Evolutionary conservation across 2,888 invertebrate species (phyloP).

Genomic region (Megalurothrips usitatus): DNA sequence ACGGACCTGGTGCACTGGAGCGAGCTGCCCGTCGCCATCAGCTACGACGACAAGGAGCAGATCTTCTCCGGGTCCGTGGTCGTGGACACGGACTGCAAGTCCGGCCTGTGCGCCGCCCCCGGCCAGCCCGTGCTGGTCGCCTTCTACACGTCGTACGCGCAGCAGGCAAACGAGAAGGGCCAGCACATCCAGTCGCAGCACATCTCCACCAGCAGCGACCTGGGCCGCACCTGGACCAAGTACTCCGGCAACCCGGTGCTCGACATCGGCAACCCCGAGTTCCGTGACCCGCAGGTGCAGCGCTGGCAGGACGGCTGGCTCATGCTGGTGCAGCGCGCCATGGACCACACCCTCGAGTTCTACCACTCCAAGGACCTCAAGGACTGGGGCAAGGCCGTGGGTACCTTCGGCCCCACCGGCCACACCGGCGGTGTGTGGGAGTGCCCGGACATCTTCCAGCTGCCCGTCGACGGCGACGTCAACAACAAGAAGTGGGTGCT

Average conservation of each 20-base stretch:
- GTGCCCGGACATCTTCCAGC: conserved; percentile 52
- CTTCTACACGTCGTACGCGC: conserved; percentile 14
- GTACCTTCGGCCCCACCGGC: conserved; percentile 47
- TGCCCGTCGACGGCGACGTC: conserved; percentile 38
- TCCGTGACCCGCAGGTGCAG: conserved; percentile 53
- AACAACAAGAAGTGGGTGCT: conserved; percentile 43
- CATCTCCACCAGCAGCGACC: conserved; percentile 44
- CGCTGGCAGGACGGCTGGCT: conserved; percentile 49
- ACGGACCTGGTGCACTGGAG: conserved; percentile 50
- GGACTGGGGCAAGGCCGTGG: conserved; percentile 44
- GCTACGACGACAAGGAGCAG: conserved; percentile 49
- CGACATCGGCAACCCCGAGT: conserved; percentile 41
- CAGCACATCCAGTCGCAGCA: conserved; percentile 40
- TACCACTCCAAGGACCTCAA: conserved; percentile 46
- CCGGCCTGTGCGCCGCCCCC: conserved; percentile 33
- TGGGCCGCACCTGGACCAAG: conserved; percentile 46
- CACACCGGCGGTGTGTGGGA: conserved; percentile 51
- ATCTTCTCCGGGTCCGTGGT: conserved; percentile 52
- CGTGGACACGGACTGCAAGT: conserved; percentile 46
- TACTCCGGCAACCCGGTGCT: conserved; percentile 46
- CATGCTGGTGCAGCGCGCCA: conserved; percentile 41
- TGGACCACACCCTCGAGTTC: conserved; percentile 46
- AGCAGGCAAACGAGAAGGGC: neutral
- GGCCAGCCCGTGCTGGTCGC: conserved; percentile 23
- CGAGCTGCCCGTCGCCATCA: conserved; percentile 49